These are phyloP conservation scores for western clawed frog (Xenopus tropicalis) DNA, from an alignment of 2,113 vertebrate genomes.

Conservation along the genomic window UCB_Xtro_10.0 CM004443.2:193584001-193584500, in stretches of 20 bases:
- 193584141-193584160: constrained; percentile 40
- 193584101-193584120: constrained; percentile 76
- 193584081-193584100: constrained; percentile 92
- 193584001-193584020: constrained; percentile 72
- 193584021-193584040: constrained; percentile 83
- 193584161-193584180: constrained; percentile 24
- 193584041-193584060: constrained; percentile 73
- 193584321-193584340: constrained; percentile 99
- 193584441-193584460: constrained; percentile 78
- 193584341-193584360: constrained; percentile 98
- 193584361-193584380: constrained; percentile 88
- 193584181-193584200: constrained; percentile 82
- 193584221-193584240: constrained; percentile 91
- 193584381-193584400: constrained; percentile 95
- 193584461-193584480: constrained; percentile 84
- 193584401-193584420: constrained; percentile 85
- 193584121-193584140: constrained; percentile 50
- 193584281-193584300: constrained; percentile 91
- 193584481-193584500: constrained; percentile 80
- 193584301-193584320: constrained; percentile 78
- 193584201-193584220: constrained; percentile 94
- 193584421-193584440: constrained; percentile 82
- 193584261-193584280: constrained; percentile 98
- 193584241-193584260: constrained; percentile 99
- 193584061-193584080: constrained; percentile 90